Conservation (phyloP, 2,888 invertebrate genomes). For the Agrotis clavis region DNA sequence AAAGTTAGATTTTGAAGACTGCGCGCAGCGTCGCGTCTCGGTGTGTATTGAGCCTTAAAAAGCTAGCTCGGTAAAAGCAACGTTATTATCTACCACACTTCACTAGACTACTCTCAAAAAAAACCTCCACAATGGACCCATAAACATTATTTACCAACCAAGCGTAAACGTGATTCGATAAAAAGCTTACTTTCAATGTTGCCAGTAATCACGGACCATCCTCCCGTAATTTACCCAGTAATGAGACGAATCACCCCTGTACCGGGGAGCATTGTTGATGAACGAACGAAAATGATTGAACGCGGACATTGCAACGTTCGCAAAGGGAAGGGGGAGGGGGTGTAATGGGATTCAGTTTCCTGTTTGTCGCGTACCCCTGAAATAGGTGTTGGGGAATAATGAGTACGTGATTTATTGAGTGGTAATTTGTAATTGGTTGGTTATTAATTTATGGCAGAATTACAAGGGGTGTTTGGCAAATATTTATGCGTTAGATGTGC, state of each 20-base stretch:
- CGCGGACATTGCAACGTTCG: slow-evolving; percentile 51
- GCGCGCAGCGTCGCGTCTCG: too few species aligned
- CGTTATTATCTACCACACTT: slow-evolving; percentile 27
- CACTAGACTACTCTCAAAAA: slow-evolving; percentile 33
- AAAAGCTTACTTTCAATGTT: slow-evolving; percentile 67
- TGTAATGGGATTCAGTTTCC: slow-evolving; percentile 38
- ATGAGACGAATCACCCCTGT: slow-evolving; percentile 64
- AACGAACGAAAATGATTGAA: slow-evolving; percentile 61
- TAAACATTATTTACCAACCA: slow-evolving; percentile 24
- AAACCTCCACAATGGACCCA: slow-evolving; percentile 20
- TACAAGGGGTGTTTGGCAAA: background rate
- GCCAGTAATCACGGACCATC: slow-evolving; percentile 62
- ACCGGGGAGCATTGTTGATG: slow-evolving; percentile 55
- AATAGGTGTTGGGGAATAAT: slow-evolving; percentile 29
- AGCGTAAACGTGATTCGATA: slow-evolving; percentile 58
- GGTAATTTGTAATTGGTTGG: slow-evolving; percentile 27
- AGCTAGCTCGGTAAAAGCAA: slow-evolving; percentile 5
- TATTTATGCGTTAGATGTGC: background rate
- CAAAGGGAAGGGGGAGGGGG: slow-evolving; percentile 14
- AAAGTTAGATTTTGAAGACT: too few species aligned
- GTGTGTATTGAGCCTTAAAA: background rate
- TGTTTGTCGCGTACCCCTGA: slow-evolving; percentile 35
- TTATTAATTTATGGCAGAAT: background rate
- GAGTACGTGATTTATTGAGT: slow-evolving; percentile 28
- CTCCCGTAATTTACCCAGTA: slow-evolving; percentile 64